Evolutionary conservation across 1,140 invertebrate genomes (phyloP).

Genomic region (Scaptomyza montana): DNA sequence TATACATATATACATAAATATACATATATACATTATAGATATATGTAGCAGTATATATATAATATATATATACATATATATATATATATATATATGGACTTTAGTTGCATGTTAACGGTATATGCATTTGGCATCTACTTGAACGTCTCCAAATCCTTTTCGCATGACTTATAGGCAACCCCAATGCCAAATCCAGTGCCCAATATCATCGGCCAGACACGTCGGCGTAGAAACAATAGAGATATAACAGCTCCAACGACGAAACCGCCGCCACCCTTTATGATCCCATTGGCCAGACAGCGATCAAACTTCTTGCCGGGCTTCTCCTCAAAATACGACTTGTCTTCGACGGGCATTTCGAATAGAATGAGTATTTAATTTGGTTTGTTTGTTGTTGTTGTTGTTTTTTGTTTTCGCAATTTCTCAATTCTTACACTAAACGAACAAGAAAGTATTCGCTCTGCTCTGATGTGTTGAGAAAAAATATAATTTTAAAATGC

Average conservation of each 20-base stretch:
- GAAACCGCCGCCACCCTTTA: conserved; percentile 88
- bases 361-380: not conserved
- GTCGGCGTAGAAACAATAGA: conserved; percentile 87
- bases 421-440: not conserved
- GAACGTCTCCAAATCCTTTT: conserved; percentile 86
- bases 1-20: not conserved
- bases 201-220: conserved; percentile 89
- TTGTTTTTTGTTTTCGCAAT: not conserved
- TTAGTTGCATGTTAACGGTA: not conserved
- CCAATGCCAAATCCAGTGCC: conserved; percentile 90
- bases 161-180: conserved; percentile 90
- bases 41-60: not conserved
- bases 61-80: not conserved
- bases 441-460: not conserved
- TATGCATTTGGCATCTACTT: not conserved
- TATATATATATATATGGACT: not conserved
- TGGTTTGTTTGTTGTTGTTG: not conserved
- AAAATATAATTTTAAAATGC: not conserved
- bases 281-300: conserved; percentile 86
- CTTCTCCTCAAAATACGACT: conserved; percentile 84
- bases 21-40: not conserved
- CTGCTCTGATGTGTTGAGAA: not conserved
- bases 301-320: conserved; percentile 86
- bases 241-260: conserved; percentile 88
- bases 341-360: conserved; percentile 35